Evolutionary conservation across 2,113 vertebrate species (phyloP), one percentile per base, ranked within the genome.

Genomic region (Cephalophus harveyi): DNA sequence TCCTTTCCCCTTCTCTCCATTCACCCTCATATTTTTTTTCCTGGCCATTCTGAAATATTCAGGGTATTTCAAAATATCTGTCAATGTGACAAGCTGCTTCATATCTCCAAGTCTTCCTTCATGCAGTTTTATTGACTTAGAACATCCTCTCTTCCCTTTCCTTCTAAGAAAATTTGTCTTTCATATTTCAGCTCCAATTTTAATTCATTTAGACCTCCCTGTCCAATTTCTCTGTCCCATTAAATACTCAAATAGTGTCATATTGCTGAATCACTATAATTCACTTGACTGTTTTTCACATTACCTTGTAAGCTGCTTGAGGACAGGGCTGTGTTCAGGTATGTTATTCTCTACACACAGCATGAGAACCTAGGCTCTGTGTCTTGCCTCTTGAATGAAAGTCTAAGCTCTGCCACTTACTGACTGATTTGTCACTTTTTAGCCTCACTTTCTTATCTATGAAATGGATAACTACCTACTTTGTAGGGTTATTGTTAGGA

Each of bases 101-200:
- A 54, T 92, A 36, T 43, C 59, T 43, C 16, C 25, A 92, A 60
- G 11, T 9, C 13, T 78, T 78, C 91, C 33, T 23, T 89, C 33
- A 43, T 76, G 36, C 19, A 67, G 2, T 67, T 92, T 33, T 86
- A 71, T 71, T 36, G 94, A 2, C 52, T 25, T 71, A 4, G 5
- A 94, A 50, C 84, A 27, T 8, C 28, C 50, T 88, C 87, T 46
- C 48, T 88, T 93, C 48, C 27, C 23, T 85, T 90, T 87, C 64
- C 36, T 50, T 17, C 27, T 91, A 67, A 89, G 54, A 60, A 62
- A 91, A 93, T 89, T 78, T 89, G 28, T 96, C 84, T 96, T 97
- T 94, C 71, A 91, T 43, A 84, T 36, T 54, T 97, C 23, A 91
- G 9, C 27, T 95, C 48, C 43, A 92, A 43, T 4, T 64, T 81